These are phyloP conservation scores for Xestia sexstrigata DNA, from an alignment of 2,888 invertebrate species.

Conservation along the genomic window DNA sequence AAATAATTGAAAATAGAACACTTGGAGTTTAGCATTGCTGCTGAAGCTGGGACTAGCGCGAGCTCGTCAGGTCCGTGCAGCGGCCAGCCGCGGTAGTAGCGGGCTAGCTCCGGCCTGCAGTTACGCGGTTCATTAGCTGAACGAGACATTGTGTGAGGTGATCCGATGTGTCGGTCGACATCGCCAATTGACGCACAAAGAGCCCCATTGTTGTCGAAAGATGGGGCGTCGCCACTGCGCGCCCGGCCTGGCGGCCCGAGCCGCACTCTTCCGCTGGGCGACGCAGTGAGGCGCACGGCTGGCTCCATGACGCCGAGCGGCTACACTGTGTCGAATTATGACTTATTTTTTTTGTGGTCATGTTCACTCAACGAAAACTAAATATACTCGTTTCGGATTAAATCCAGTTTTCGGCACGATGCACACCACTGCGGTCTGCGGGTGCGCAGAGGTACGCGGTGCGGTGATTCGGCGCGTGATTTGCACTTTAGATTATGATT, in stretches of 20 bases:
- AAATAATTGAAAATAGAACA: neutral
- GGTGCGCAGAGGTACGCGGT: constrained; percentile 27
- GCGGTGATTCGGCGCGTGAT: constrained; percentile 68
- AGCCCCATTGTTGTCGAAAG: constrained; percentile 59
- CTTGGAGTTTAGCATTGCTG: neutral
- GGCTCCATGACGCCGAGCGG: neutral
- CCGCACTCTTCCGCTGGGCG: constrained; percentile 21
- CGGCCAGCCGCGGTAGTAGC: neutral
- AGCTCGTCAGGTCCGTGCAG: neutral
- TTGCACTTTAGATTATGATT: constrained; percentile 66
- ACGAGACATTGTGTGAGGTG: constrained; percentile 58
- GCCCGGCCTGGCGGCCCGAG: neutral
- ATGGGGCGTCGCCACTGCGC: constrained; percentile 33
- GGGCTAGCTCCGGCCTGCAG: neutral
- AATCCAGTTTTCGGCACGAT: constrained; percentile 37
- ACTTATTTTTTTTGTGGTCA: neutral
- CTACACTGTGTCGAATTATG: neutral
- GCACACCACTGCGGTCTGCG: constrained; percentile 32
- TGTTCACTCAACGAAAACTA: constrained; percentile 4
- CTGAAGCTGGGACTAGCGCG: neutral
- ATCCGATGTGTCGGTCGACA: constrained; percentile 52
- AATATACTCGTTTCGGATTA: constrained; percentile 14
- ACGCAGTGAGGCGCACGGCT: constrained; percentile 8
- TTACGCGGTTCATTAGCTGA: constrained; percentile 33
- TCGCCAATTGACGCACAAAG: constrained; percentile 75